A percentile compares a stretch with the other conserved stretches of the same genome.
phyloP scores from a whole-genome alignment of 2,797 vertebrate genomes.

The Pseudotriccus pelzelni region DNA sequence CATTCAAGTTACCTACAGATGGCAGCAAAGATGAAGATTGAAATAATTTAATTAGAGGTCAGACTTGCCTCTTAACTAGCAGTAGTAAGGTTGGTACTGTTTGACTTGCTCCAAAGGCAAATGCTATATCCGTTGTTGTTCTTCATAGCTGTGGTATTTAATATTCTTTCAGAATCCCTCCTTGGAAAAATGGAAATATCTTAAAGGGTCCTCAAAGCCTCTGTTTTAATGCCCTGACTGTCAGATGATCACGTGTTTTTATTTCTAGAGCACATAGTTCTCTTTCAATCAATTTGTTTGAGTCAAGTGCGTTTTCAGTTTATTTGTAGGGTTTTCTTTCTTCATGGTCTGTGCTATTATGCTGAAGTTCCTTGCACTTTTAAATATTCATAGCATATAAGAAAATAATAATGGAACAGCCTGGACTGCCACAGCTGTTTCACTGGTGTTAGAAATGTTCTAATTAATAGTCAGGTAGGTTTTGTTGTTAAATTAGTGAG shows the following conservation, averaged over 20 bases:
- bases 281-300: neutral
- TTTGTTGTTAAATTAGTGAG: neutral
- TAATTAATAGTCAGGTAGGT: neutral
- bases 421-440: neutral
- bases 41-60: neutral
- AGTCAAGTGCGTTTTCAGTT: neutral
- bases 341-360: neutral
- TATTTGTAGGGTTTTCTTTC: neutral
- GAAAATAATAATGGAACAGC: neutral
- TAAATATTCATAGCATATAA: neutral
- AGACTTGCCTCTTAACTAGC: neutral
- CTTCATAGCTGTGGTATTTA: neutral
- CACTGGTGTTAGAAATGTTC: neutral
- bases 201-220: neutral
- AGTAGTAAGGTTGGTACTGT: neutral
- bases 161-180: neutral
- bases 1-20: conserved; percentile 6
- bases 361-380: neutral
- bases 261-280: neutral
- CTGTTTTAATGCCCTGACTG: neutral
- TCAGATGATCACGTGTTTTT: neutral
- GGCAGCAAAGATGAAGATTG: conserved; percentile 54
- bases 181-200: neutral
- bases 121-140: neutral
- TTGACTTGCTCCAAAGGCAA: neutral